Conservation (phyloP, 2,797 vertebrate genomes). For the Scarus forsteni region DNA sequence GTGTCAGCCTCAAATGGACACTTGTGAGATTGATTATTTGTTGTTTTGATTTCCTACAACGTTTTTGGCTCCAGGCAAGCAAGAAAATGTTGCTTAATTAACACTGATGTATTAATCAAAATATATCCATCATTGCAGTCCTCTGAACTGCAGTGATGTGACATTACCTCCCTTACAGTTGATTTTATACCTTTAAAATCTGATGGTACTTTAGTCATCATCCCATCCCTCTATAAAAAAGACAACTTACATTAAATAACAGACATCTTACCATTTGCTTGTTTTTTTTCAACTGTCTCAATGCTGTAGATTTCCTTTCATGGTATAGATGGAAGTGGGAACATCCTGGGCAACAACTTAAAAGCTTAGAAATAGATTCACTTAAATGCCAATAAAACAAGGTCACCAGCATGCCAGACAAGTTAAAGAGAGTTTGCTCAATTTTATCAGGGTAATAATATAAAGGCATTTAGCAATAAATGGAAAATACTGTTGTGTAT, state of each 20-base stretch:
- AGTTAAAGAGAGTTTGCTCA: constrained; percentile 21
- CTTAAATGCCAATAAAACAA: constrained; percentile 29
- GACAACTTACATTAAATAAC: too few relatives aligned
- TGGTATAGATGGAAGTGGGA: background rate
- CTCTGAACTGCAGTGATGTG: background rate
- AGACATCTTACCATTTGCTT: too few relatives aligned
- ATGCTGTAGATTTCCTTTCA: background rate
- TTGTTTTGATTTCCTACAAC: too few relatives aligned
- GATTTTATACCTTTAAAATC: too few relatives aligned
- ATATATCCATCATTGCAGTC: background rate
- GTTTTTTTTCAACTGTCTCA: too few relatives aligned
- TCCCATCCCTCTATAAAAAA: background rate
- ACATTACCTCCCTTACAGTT: too few relatives aligned
- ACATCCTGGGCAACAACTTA: background rate
- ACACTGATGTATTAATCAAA: too few relatives aligned
- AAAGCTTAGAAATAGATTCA: constrained; percentile 13
- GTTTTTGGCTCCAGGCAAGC: too few relatives aligned
- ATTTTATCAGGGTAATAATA: constrained; percentile 32
- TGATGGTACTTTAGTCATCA: background rate
- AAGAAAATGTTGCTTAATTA: too few relatives aligned
- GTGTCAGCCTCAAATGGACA: too few relatives aligned
- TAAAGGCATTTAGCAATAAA: constrained; percentile 44
- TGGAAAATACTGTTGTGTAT: constrained; percentile 32
- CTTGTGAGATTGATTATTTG: too few relatives aligned
- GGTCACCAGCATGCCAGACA: constrained; percentile 12